A percentile compares a stretch with the other conserved stretches of the same genome.
Conservation (phyloP, 2,888 invertebrate species). For the Malthinus seriepunctatus region DNA sequence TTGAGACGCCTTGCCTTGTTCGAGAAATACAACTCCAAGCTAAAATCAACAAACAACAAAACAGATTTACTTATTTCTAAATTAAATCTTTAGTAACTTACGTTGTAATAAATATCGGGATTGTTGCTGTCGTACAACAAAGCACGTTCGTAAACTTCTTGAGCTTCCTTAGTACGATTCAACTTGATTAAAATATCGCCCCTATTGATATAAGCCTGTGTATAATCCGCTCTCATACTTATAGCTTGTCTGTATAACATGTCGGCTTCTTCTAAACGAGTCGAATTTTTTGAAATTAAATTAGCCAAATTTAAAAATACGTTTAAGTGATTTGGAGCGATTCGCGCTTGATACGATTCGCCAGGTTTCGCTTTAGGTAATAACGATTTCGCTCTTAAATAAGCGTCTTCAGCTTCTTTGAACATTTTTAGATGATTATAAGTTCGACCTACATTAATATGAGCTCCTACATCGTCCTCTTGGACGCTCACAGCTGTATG, state of each 20-base stretch:
- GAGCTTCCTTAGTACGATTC: constrained; percentile 91
- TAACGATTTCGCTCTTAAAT: constrained; percentile 85
- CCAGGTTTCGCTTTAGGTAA: constrained; percentile 91
- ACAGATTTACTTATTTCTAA: background rate
- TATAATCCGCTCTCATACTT: constrained; percentile 95
- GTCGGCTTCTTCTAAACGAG: constrained; percentile 92
- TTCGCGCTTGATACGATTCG: constrained; percentile 92
- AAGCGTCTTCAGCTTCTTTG: constrained; percentile 90
- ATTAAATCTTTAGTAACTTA: constrained; percentile 57
- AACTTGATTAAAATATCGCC: constrained; percentile 95
- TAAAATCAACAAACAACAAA: constrained; percentile 51
- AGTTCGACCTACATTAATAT: constrained; percentile 95
- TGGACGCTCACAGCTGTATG: constrained; percentile 91
- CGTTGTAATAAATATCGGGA: constrained; percentile 94
- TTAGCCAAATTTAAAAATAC: constrained; percentile 95
- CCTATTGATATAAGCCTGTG: constrained; percentile 95
- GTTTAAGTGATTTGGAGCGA: constrained; percentile 94
- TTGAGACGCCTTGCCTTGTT: constrained; percentile 89
- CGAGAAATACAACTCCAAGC: constrained; percentile 92
- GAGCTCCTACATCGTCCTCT: constrained; percentile 94
- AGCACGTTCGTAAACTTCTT: constrained; percentile 92
- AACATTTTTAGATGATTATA: constrained; percentile 89
- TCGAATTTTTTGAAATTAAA: constrained; percentile 89
- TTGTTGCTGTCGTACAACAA: constrained; percentile 90
- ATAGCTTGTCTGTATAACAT: constrained; percentile 93